phyloP scores from a whole-genome alignment of 2,113 vertebrate species.

The Rhinopithecus roxellana region DNA sequence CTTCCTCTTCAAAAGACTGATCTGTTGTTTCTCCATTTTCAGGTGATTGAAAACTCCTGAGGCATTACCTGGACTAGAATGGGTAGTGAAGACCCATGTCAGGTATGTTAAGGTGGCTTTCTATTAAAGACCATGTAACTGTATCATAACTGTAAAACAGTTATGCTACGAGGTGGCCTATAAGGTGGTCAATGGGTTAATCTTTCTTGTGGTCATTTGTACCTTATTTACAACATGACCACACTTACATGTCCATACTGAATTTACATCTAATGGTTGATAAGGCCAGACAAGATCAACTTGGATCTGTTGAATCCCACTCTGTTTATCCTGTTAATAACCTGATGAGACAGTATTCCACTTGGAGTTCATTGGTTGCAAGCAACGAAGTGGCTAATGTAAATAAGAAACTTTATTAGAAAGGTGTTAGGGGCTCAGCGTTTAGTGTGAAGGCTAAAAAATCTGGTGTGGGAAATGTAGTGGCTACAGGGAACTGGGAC shows the following conservation, averaged over 20 bases:
- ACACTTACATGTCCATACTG: not conserved
- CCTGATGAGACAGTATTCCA: not conserved
- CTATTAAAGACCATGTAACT: not conserved
- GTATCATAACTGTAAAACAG: not conserved
- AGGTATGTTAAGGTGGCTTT: conserved; percentile 78
- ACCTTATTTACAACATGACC: not conserved
- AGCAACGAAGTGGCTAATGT: not conserved
- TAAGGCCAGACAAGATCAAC: not conserved
- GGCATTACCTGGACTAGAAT: conserved; percentile 40
- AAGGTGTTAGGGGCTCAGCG: not conserved
- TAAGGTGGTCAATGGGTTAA: not conserved
- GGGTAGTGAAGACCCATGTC: conserved; percentile 57
- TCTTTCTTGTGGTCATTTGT: not conserved
- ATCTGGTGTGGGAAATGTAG: not conserved
- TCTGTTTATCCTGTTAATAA: not conserved
- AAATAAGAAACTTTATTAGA: not conserved
- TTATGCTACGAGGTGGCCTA: not conserved
- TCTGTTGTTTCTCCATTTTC: conserved; percentile 75
- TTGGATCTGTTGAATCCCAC: not conserved
- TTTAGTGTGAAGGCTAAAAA: not conserved
- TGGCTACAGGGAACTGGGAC: not conserved
- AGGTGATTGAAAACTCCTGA: conserved; percentile 67
- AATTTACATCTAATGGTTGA: conserved; percentile 9
- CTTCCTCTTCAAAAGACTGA: conserved; percentile 62
- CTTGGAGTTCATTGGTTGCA: not conserved